Percentiles rank a stretch among this genome's conserved stretches.
These are phyloP conservation scores for Eledone cirrhosa DNA, from an alignment of 2,888 invertebrate species.

Conservation along the genomic window DNA sequence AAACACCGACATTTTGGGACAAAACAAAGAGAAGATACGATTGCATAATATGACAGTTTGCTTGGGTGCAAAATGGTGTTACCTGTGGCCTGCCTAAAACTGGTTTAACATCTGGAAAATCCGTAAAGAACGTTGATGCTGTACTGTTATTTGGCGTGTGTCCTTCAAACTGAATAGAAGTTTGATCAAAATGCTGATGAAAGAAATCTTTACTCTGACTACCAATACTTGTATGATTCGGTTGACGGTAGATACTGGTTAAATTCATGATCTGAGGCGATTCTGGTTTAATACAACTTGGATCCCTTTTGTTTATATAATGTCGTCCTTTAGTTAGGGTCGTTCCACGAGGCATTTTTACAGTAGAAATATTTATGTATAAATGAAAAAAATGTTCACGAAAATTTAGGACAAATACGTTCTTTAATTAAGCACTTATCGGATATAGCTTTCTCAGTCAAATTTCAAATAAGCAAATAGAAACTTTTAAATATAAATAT, in stretches of 20 bases:
- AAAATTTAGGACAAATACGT: no score
- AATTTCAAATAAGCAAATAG: no score
- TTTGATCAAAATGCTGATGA: slow-evolving; percentile 15
- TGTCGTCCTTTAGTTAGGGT: slow-evolving; percentile 43
- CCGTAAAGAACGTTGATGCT: neutral
- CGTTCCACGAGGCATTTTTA: slow-evolving; percentile 50
- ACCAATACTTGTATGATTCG: slow-evolving; percentile 30
- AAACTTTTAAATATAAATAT: no score
- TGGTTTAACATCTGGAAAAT: slow-evolving; percentile 40
- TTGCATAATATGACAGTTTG: no score
- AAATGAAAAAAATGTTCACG: no score
- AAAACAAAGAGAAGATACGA: no score
- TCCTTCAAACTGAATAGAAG: slow-evolving; percentile 9
- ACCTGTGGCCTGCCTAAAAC: slow-evolving; percentile 51
- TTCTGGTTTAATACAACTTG: slow-evolving; percentile 26
- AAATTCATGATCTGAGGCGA: slow-evolving; percentile 52
- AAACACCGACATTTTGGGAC: no score
- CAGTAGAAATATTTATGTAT: no score
- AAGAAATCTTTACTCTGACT: slow-evolving; percentile 7
- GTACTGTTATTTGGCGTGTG: slow-evolving; percentile 27
- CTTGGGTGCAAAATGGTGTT: slow-evolving; percentile 15
- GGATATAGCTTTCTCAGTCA: no score
- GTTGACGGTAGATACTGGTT: slow-evolving; percentile 49
- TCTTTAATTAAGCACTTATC: no score
- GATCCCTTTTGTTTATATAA: slow-evolving; percentile 37